These are phyloP conservation scores for Rhagoletis pomonella DNA, from an alignment of 1,140 invertebrate species.

Conservation along the genomic window DNA sequence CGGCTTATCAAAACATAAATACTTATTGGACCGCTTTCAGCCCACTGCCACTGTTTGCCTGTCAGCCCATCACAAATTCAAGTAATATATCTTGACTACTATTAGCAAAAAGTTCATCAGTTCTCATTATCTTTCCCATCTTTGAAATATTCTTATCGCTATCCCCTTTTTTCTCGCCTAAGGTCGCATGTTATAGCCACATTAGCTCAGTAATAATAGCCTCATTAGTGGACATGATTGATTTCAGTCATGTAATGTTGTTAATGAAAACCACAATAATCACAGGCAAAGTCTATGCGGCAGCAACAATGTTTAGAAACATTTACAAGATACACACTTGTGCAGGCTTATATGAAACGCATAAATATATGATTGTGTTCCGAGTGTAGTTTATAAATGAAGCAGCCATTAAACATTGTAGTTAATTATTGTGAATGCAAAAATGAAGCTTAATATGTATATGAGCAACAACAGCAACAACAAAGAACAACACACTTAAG, in stretches of 20 bases:
- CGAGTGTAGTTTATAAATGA: constrained; percentile 17
- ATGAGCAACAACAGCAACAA: neutral
- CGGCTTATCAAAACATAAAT: no score
- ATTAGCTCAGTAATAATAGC: constrained; percentile 36
- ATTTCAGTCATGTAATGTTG: constrained; percentile 48
- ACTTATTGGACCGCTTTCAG: no score
- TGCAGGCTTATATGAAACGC: neutral
- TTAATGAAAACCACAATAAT: constrained; percentile 50
- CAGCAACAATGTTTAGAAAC: constrained; percentile 25
- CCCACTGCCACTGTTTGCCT: no score
- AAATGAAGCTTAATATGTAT: constrained; percentile 2
- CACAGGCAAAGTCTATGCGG: neutral
- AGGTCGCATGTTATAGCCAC: neutral
- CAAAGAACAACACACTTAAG: neutral
- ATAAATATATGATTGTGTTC: constrained; percentile 15
- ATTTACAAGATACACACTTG: neutral
- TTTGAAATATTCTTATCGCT: neutral
- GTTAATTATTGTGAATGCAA: constrained; percentile 40
- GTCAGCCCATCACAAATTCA: no score
- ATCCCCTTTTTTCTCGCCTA: neutral
- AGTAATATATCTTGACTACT: neutral
- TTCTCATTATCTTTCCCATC: constrained; percentile 29
- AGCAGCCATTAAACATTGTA: constrained; percentile 45
- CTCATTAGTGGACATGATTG: constrained; percentile 51
- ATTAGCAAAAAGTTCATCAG: neutral